Evolutionary conservation across 1,140 invertebrate species (phyloP), one percentile per base, ranked within the genome.

Genomic region (Cherax destructor): DNA sequence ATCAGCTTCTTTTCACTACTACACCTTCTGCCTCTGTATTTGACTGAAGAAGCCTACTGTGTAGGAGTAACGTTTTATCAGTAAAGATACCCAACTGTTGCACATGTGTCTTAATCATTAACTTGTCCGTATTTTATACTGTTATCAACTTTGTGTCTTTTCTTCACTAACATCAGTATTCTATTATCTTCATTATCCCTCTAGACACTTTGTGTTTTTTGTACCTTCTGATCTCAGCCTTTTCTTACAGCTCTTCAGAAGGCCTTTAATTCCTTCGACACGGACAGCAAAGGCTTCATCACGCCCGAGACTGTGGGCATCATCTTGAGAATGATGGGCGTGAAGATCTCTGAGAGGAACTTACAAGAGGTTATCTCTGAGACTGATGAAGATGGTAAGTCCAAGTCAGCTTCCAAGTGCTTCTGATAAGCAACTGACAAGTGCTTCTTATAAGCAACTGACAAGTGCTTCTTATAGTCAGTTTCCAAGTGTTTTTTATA

Each of bases 191-290:
- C 21, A 4, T 18, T 18, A 6, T 69, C 18, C 0, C 65, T 18
- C 65, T 21, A 21, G 21, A 5, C 18, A 69, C 6, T 21, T 18
- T 69, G 65, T 69, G 21, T 0, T 69, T 69, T 0, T 69, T 21
- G 21, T 41, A 69, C 9, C 1, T 18, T 18, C 69, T 47, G 30
- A 47, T 30, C 59, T 87, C 7, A n/a, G 83, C 49, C n/a, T 61
- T 47, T 95, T 95, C 94, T 41, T 78, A n/a, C 85, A 86, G 85
- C 85, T 1, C 94, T 95, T 83, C 93, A 94, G 52, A 95, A 95
- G 91, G 96, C 95, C 61, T 96, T 96, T 93, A 95, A 96, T 93
- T 95, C 95, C 94, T 96, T 96, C 93, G 95, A 96, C 92, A 95
- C 95, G 87, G 95, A 95, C 79, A 95, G 95, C 88, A 95, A 95